Evolutionary conservation across 2,888 invertebrate species (phyloP).

Genomic region (Xanthostigma xanthostigma): DNA sequence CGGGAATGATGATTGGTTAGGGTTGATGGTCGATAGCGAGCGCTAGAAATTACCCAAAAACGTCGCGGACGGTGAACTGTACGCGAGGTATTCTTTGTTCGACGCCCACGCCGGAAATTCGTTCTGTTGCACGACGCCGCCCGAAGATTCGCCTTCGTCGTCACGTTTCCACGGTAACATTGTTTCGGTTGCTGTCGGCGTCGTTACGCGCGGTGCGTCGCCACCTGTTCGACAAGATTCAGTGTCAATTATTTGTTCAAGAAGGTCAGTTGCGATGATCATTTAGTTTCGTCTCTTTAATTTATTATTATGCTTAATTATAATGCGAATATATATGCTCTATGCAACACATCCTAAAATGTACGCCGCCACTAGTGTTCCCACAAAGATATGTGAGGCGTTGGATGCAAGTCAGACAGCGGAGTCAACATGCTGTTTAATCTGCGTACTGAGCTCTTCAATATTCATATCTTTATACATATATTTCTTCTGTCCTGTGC

Average conservation of each 20-base stretch:
- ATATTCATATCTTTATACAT: too few species aligned
- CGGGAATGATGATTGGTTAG: too few species aligned
- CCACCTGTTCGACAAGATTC: constrained; percentile 30
- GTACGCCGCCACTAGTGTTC: too few species aligned
- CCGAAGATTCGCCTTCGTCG: constrained; percentile 55
- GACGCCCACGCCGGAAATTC: constrained; percentile 94
- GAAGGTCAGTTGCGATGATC: neutral
- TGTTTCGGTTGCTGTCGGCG: constrained; percentile 78
- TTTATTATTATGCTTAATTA: constrained; percentile 7
- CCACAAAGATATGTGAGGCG: too few species aligned
- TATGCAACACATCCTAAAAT: too few species aligned
- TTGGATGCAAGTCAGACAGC: too few species aligned
- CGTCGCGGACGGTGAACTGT: constrained; percentile 81
- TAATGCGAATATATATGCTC: neutral
- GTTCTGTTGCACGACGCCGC: constrained; percentile 52
- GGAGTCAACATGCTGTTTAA: too few species aligned
- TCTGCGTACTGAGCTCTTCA: too few species aligned
- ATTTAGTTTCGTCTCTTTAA: neutral
- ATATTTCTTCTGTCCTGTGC: too few species aligned
- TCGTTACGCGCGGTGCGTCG: constrained; percentile 62
- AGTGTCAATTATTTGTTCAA: constrained; percentile 20
- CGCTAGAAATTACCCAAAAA: constrained; percentile 54
- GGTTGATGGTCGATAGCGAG: neutral
- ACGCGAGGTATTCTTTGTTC: constrained; percentile 84
- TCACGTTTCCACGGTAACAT: constrained; percentile 86